Evolutionary conservation across 2,797 vertebrate genomes (phyloP).

Genomic region (Pitangus sulphuratus): DNA sequence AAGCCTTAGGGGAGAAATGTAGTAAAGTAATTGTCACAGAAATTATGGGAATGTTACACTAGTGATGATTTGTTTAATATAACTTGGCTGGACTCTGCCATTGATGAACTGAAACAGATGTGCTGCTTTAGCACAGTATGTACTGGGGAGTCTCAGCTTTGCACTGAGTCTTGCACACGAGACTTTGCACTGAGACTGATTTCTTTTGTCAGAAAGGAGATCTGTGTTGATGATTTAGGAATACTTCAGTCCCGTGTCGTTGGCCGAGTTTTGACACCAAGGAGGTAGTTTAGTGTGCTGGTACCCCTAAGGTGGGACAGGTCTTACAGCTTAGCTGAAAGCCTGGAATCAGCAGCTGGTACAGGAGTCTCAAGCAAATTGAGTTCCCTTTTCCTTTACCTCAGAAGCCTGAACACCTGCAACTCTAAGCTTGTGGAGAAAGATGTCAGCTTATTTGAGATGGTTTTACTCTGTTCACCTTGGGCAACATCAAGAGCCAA

Average conservation of each 20-base stretch:
- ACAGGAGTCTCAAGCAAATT: neutral
- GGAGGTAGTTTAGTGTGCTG: neutral
- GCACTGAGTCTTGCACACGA: neutral
- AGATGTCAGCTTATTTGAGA: neutral
- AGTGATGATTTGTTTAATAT: constrained; percentile 69
- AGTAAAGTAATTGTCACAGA: constrained; percentile 64
- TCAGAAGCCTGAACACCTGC: neutral
- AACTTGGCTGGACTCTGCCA: constrained; percentile 35
- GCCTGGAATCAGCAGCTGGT: neutral
- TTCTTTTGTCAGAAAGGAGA: neutral
- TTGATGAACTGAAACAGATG: constrained; percentile 67
- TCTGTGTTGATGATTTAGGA: neutral
- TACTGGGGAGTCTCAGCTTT: neutral
- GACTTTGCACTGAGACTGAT: neutral
- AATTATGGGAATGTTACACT: constrained; percentile 64
- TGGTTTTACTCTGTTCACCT: neutral
- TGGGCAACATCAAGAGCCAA: neutral
- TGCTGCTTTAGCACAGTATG: neutral
- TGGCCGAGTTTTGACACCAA: neutral
- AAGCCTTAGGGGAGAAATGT: constrained; percentile 60
- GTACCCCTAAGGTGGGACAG: neutral
- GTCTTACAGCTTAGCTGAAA: neutral
- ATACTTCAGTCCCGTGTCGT: neutral
- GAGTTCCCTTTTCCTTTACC: neutral
- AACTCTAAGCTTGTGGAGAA: neutral